Evolutionary conservation across 2,113 vertebrate genomes (phyloP).

Genomic region (Ptilonorhynchus violaceus): DNA sequence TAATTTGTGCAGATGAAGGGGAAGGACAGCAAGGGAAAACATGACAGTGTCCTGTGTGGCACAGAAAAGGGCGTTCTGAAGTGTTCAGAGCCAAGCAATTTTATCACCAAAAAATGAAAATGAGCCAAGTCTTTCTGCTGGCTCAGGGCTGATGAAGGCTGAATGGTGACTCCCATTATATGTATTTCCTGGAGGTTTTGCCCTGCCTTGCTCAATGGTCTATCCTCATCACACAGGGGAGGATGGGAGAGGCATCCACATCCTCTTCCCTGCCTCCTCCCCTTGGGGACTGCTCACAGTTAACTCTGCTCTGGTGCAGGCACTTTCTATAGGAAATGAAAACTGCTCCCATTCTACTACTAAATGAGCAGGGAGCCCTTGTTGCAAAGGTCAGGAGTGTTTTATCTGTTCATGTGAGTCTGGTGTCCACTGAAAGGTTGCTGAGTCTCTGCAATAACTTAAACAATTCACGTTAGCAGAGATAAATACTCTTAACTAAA

Average conservation of each 20-base stretch:
- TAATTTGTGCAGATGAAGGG: constrained; percentile 8
- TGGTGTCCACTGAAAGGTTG: not conserved
- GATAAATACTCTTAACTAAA: not conserved
- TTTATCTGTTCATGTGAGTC: not conserved
- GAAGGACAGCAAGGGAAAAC: not conserved
- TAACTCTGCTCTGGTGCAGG: not conserved
- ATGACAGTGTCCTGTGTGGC: not conserved
- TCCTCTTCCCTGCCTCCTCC: constrained; percentile 47
- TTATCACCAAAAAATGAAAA: not conserved
- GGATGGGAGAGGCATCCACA: constrained; percentile 56
- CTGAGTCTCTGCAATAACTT: not conserved
- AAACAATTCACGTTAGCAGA: not conserved
- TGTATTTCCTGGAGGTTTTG: constrained; percentile 52
- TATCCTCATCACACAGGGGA: not conserved
- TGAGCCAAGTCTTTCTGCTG: not conserved
- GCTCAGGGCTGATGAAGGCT: constrained; percentile 1
- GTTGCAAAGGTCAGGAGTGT: not conserved
- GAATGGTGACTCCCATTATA: not conserved
- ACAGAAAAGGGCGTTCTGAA: not conserved
- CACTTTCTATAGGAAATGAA: not conserved
- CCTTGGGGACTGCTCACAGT: not conserved
- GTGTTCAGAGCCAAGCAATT: not conserved
- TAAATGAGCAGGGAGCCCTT: not conserved
- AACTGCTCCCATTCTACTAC: not conserved
- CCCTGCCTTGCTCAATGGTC: not conserved